These are phyloP conservation scores for Xiphydria camelus DNA, from an alignment of 2,888 invertebrate genomes.

Conservation along the genomic window DNA sequence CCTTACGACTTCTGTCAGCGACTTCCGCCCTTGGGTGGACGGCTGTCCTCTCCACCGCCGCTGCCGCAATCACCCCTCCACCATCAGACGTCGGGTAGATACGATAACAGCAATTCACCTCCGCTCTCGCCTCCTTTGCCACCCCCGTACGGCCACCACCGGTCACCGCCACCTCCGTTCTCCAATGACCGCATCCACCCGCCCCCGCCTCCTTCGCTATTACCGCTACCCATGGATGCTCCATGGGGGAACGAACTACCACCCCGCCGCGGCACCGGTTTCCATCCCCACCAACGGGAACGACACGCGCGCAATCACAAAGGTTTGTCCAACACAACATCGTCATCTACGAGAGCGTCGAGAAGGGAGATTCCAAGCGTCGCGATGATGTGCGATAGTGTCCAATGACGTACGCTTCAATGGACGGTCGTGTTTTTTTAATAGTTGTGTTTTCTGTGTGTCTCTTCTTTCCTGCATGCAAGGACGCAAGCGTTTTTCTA, in stretches of 20 bases:
- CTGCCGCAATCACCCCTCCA: constrained; percentile 65
- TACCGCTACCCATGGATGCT: constrained; percentile 31
- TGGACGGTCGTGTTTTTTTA: no score
- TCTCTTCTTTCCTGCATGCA: constrained; percentile 38
- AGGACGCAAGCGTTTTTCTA: constrained; percentile 57
- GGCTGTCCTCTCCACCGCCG: constrained; percentile 62
- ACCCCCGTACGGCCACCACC: constrained; percentile 41
- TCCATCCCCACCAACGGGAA: constrained; percentile 39
- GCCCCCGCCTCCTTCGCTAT: constrained; percentile 62
- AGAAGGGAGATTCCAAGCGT: constrained; percentile 5
- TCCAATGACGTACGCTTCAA: constrained; percentile 13
- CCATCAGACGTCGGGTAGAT: constrained; percentile 60
- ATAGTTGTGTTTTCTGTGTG: constrained; percentile 20
- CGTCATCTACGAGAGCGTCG: constrained; percentile 14
- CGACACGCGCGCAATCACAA: constrained; percentile 48
- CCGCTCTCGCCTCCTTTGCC: constrained; percentile 46
- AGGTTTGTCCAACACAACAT: constrained; percentile 44
- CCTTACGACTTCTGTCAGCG: constrained; percentile 56
- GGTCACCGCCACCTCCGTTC: constrained; percentile 55
- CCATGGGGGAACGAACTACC: constrained; percentile 48
- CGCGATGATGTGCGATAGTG: no score
- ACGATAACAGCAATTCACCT: constrained; percentile 39
- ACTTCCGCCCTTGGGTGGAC: constrained; percentile 56
- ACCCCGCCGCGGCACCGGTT: no score
- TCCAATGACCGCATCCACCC: constrained; percentile 62